Conservation (phyloP, 1,140 invertebrate genomes). For the Euwallacea fornicatus region DNA sequence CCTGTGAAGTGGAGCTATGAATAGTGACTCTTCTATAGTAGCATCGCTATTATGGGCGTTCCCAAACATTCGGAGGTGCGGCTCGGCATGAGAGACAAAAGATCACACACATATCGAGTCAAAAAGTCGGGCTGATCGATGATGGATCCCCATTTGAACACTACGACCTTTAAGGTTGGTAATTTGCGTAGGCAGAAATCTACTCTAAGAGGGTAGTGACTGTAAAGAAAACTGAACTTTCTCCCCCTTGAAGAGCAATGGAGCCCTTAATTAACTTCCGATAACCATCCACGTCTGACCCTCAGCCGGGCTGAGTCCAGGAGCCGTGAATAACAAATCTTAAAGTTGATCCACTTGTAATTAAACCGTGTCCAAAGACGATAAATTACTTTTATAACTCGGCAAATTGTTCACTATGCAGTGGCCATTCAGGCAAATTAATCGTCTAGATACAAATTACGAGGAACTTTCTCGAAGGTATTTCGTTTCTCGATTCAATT, state of each 20-base stretch:
- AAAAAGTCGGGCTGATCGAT: no score
- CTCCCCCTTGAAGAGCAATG: neutral
- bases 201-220: neutral
- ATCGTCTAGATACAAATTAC: constrained; percentile 23
- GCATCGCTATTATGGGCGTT: no score
- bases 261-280: constrained; percentile 1
- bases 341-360: constrained; percentile 35
- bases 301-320: constrained; percentile 9
- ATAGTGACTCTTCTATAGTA: no score
- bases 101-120: no score
- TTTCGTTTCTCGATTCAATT: constrained; percentile 7
- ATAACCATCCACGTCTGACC: constrained; percentile 1
- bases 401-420: constrained; percentile 26
- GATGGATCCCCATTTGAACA: no score
- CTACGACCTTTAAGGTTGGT: no score
- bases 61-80: no score
- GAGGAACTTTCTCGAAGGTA: constrained; percentile 18
- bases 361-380: constrained; percentile 33
- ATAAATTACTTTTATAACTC: constrained; percentile 34
- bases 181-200: neutral
- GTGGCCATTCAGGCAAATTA: constrained; percentile 33
- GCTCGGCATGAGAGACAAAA: no score
- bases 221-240: neutral
- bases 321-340: constrained; percentile 32
- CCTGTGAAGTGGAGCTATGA: no score